Conservation (phyloP, 2,888 invertebrate genomes). For the Theristus sp. region DNA sequence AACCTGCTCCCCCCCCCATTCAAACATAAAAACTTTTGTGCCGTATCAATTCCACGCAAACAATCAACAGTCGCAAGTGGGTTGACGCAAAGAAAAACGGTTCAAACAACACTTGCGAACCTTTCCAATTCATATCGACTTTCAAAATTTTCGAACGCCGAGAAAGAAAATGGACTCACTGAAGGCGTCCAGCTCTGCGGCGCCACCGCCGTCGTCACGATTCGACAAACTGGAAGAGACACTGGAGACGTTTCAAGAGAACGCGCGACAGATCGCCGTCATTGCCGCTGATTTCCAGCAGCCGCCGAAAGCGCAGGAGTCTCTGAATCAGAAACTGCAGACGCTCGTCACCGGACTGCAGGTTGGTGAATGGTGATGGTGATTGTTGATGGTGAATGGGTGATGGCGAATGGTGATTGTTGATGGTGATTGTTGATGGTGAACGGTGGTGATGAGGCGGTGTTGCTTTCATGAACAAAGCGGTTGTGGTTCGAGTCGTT, state of each 20-base stretch:
- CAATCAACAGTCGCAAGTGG: no score
- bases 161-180: background rate
- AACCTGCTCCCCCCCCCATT: background rate
- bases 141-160: background rate
- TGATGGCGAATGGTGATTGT: background rate
- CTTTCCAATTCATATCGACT: no score
- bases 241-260: constrained; percentile 81
- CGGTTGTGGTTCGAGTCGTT: no score
- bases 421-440: no score
- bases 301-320: constrained; percentile 92
- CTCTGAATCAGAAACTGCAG: constrained; percentile 47
- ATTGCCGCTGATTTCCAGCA: constrained; percentile 94
- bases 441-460: no score
- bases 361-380: constrained; percentile 8
- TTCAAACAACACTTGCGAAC: no score
- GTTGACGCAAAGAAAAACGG: no score
- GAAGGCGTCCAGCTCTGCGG: background rate
- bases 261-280: constrained; percentile 71
- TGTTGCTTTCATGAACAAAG: no score
- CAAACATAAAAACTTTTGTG: no score
- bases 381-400: no score
- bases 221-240: constrained; percentile 80
- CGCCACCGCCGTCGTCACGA: constrained; percentile 27
- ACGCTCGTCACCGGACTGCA: constrained; percentile 21
- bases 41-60: no score